These are phyloP conservation scores for Sterna hirundo DNA, from an alignment of 2,113 vertebrate genomes.

Conservation along the genomic window DNA sequence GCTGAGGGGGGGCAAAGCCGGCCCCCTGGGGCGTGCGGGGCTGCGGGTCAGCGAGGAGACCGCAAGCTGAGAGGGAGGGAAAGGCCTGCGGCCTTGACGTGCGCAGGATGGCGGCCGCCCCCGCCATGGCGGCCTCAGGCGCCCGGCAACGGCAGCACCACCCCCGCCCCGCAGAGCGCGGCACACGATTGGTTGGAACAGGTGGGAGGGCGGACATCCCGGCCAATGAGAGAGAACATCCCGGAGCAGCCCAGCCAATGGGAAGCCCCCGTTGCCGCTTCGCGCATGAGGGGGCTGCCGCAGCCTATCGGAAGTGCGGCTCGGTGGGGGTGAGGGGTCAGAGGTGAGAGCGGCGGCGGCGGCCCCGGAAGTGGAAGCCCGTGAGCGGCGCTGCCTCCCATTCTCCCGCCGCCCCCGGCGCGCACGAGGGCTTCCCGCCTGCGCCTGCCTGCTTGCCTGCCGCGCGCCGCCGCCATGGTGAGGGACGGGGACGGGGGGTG, in stretches of 20 bases:
- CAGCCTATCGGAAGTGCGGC: background rate
- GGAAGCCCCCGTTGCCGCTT: rapidly evolving
- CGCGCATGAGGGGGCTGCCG: rapidly evolving
- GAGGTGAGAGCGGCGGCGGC: background rate
- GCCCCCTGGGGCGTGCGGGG: background rate
- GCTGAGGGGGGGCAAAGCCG: rapidly evolving
- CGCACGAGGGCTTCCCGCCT: background rate
- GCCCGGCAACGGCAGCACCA: background rate
- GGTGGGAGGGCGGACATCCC: rapidly evolving
- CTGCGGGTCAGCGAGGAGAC: background rate
- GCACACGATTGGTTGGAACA: background rate
- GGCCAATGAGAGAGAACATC: background rate
- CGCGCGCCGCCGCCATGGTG: conserved; percentile 25
- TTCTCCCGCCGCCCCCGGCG: background rate
- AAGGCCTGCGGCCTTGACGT: rapidly evolving
- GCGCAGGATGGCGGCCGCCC: rapidly evolving
- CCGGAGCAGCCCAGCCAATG: background rate
- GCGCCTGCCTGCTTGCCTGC: background rate
- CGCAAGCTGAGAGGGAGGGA: rapidly evolving
- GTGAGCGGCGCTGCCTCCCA: background rate
- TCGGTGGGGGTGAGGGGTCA: background rate
- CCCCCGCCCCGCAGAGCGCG: background rate
- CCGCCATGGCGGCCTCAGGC: background rate
- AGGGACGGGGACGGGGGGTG: background rate
- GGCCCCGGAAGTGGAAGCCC: background rate